Base-by-base conservation (phyloP, 2,888 invertebrate genomes). In the Pinctada fucata region DNA sequence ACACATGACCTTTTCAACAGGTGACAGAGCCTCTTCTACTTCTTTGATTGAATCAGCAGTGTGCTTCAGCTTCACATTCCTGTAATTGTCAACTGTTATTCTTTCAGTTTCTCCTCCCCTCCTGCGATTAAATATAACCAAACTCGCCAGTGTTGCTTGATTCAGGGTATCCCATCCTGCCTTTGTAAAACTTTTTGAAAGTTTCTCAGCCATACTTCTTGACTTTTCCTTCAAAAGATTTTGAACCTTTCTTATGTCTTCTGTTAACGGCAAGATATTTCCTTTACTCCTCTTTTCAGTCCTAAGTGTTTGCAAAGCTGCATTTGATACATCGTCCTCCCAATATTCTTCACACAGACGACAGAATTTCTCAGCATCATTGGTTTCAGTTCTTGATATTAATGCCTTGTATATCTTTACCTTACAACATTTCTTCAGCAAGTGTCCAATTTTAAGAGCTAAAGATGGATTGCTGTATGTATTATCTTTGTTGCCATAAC, bases 61-160 rank as follows among this genome's bases (percentile, higher is more conserved):
- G n/a, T 69, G 51, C 13, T 75, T 80, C n/a, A 52, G 45, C 51
- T 16, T 65, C 51, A 74, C 74, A 3, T 50, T 10, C 50, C n/a
- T 16, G 65, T 75, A 80, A 8, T 58, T 52, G 65, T 77, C 16
- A 47, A 75, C 64, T 8, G 72, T 70, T 31, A 75, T 67, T 52
- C 75, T 52, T 67, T 72, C 68, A 50, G 75, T 72, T 69, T 75
- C 78, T 3, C 72, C 80, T 66, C 78, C 80, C 63, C 80, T 50
- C 51, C 78, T 75, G 64, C 78, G 74, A 66, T 80, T 80, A 70
- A 78, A 78, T 51, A 80, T 51, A 3, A 79, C 79, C 6, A 72
- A 49, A 13, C 48, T 6, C 52, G 69, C 68, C 13, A 76, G 48
- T 64, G 65, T 70, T 2, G 71, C 10, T 47, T 75, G 52, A 68